phyloP scores from a whole-genome alignment of 2,797 vertebrate species.

The Pangasius mekongensis region DNA sequence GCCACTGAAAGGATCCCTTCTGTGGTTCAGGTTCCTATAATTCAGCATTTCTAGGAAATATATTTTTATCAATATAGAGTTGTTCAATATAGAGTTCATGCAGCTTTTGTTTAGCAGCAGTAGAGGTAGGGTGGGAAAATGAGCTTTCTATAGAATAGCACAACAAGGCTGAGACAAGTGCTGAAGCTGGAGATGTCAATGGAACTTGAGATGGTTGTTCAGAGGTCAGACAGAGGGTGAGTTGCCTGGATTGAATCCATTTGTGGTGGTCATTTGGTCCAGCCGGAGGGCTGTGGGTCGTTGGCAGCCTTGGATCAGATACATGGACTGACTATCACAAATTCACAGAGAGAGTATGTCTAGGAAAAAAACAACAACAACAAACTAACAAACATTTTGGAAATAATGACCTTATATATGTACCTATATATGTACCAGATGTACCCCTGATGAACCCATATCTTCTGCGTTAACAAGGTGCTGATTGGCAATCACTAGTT shows the following conservation, averaged over 20 bases:
- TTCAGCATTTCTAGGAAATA: neutral
- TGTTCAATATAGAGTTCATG: neutral
- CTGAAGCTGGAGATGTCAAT: neutral
- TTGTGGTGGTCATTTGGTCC: neutral
- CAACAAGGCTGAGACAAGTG: neutral
- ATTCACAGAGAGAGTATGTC: neutral
- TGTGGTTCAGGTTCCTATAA: neutral
- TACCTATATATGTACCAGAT: neutral
- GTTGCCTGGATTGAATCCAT: neutral
- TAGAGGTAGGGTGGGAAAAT: neutral
- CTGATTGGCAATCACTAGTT: neutral
- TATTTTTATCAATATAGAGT: neutral
- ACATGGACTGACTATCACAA: neutral
- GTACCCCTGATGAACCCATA: no score
- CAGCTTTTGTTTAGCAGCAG: neutral
- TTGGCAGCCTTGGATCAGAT: conserved; percentile 1
- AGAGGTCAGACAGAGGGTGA: neutral
- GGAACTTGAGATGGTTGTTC: neutral
- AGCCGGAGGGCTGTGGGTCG: neutral
- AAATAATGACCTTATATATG: neutral
- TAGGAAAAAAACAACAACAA: no score
- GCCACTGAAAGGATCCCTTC: neutral
- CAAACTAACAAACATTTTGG: neutral
- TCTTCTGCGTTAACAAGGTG: neutral
- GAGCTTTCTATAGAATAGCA: neutral